These are phyloP conservation scores for Aricia agestis DNA, from an alignment of 1,140 invertebrate genomes.

Conservation along the genomic window DNA sequence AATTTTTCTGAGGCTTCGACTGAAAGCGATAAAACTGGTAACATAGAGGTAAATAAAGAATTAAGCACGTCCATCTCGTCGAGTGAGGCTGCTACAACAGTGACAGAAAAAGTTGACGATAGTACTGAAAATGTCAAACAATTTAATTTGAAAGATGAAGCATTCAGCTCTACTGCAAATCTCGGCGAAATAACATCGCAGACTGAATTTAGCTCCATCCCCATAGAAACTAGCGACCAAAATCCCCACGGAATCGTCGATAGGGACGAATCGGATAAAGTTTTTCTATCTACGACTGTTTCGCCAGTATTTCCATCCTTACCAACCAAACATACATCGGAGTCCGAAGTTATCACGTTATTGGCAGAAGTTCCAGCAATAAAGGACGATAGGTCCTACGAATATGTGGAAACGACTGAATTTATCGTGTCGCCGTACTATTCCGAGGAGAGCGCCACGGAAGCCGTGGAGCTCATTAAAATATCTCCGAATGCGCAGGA, in stretches of 20 bases:
- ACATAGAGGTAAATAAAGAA: conserved; percentile 2
- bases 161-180: conserved; percentile 44
- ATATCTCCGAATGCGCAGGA: conserved; percentile 43
- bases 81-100: neutral
- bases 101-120: neutral
- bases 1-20: neutral
- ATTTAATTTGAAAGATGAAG: conserved; percentile 25
- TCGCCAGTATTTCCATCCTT: conserved; percentile 27
- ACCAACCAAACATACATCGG: conserved; percentile 33
- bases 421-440: conserved; percentile 51
- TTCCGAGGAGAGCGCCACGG: conserved; percentile 52
- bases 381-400: conserved; percentile 40
- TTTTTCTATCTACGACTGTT: conserved; percentile 34
- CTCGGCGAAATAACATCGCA: conserved; percentile 55
- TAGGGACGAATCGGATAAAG: conserved; percentile 44
- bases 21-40: conserved; percentile 5
- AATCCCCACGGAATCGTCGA: conserved; percentile 58
- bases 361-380: conserved; percentile 32
- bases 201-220: conserved; percentile 62
- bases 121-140: neutral
- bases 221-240: conserved; percentile 66
- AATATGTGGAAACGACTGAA: conserved; percentile 60
- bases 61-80: neutral
- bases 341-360: conserved; percentile 40
- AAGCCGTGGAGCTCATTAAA: conserved; percentile 61